Conservation (phyloP, 2,888 invertebrate genomes). For the Merodon equestris region DNA sequence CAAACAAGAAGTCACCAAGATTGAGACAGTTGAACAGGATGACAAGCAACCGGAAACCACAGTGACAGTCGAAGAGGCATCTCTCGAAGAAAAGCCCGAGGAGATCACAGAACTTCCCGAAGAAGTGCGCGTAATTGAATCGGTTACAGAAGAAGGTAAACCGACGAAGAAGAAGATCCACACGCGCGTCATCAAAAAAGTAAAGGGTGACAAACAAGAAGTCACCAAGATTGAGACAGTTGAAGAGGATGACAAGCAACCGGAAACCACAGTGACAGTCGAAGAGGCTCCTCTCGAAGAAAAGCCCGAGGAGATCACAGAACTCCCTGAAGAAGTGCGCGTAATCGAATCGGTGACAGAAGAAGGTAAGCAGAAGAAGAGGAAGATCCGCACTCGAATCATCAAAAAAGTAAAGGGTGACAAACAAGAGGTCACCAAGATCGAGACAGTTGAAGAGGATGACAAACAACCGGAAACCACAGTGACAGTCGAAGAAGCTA, state of each 20-base stretch:
- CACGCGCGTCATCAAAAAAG: slow-evolving; percentile 74
- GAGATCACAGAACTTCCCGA: slow-evolving; percentile 73
- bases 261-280: slow-evolving; percentile 72
- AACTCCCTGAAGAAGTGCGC: slow-evolving; percentile 71
- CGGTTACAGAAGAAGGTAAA: slow-evolving; percentile 75
- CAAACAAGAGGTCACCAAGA: slow-evolving; percentile 74
- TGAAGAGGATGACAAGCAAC: slow-evolving; percentile 75
- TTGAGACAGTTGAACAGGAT: slow-evolving; percentile 73
- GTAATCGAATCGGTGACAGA: slow-evolving; percentile 71
- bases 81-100: slow-evolving; percentile 70
- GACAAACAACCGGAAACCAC: slow-evolving; percentile 76
- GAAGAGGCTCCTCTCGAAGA: slow-evolving; percentile 63
- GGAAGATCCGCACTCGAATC: slow-evolving; percentile 74
- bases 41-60: slow-evolving; percentile 73
- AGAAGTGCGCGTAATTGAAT: slow-evolving; percentile 77
- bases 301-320: slow-evolving; percentile 70
- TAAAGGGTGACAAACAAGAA: slow-evolving; percentile 75
- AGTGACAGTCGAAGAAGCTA: slow-evolving; percentile 73
- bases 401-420: slow-evolving; percentile 73
- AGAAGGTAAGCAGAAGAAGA: slow-evolving; percentile 73
- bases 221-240: slow-evolving; percentile 76
- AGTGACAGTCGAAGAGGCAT: slow-evolving; percentile 69
- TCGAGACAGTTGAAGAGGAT: slow-evolving; percentile 71
- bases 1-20: slow-evolving; percentile 73
- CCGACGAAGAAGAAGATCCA: slow-evolving; percentile 73